Evolutionary conservation across 2,888 invertebrate genomes (phyloP).

Genomic region (Halictus ligatus): DNA sequence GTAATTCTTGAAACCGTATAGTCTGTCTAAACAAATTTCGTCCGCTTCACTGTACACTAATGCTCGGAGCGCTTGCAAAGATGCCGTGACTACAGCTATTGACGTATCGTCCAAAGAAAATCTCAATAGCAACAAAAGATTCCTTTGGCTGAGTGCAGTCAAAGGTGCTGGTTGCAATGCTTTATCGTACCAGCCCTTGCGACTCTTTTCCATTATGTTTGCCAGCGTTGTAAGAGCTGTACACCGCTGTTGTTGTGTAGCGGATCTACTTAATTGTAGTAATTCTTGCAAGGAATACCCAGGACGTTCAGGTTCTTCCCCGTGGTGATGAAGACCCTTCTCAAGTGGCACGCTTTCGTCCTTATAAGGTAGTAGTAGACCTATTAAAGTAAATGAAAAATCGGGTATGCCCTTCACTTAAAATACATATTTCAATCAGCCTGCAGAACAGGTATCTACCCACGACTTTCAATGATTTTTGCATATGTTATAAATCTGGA

Average conservation of each 20-base stretch:
- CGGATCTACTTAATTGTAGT: conserved; percentile 91
- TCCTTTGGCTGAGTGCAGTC: conserved; percentile 87
- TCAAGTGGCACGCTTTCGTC: conserved; percentile 86
- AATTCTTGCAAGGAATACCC: conserved; percentile 96
- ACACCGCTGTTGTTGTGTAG: conserved; percentile 93
- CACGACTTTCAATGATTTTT: background rate
- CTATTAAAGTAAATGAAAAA: conserved; percentile 67
- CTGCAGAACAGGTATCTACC: background rate
- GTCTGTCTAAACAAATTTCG: conserved; percentile 90
- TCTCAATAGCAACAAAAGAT: conserved; percentile 91
- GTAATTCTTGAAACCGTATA: conserved; percentile 86
- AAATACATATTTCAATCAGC: background rate
- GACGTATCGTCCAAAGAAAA: conserved; percentile 95
- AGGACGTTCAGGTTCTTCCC: conserved; percentile 95
- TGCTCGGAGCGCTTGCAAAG: conserved; percentile 90
- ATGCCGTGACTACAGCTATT: conserved; percentile 90
- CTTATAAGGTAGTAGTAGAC: conserved; percentile 90
- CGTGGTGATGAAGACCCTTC: conserved; percentile 95
- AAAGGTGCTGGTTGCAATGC: conserved; percentile 89
- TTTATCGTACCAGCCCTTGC: conserved; percentile 91
- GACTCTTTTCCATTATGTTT: conserved; percentile 90
- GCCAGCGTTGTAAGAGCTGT: conserved; percentile 92
- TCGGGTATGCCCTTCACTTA: background rate
- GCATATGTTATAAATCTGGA: too few relatives aligned
- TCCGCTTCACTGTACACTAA: conserved; percentile 92